Conservation (phyloP, 2,888 invertebrate species). For the Epinotia ramella region DNA sequence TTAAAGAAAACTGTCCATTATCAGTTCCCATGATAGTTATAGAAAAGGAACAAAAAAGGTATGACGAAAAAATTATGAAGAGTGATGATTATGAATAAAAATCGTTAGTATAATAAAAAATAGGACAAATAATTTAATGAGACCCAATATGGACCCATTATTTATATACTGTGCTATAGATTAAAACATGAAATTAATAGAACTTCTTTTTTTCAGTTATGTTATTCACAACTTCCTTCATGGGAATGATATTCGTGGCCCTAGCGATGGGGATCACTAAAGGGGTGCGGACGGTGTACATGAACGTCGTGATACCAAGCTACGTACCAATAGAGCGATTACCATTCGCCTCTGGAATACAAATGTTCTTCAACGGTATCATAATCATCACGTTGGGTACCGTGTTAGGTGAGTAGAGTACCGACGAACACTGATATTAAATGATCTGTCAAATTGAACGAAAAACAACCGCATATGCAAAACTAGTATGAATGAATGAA, state of each 20-base stretch:
- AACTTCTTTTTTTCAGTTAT: conserved; percentile 68
- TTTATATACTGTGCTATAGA: background rate
- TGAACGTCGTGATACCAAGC: conserved; percentile 88
- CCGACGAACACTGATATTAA: too few relatives aligned
- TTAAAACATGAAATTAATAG: background rate
- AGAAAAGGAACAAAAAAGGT: too few relatives aligned
- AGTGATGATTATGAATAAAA: too few relatives aligned
- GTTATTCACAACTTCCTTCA: conserved; percentile 75
- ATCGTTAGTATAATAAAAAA: too few relatives aligned
- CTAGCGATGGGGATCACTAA: conserved; percentile 87
- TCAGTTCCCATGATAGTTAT: too few relatives aligned
- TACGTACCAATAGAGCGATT: conserved; percentile 88
- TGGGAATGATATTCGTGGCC: conserved; percentile 80
- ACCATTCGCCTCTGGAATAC: conserved; percentile 88
- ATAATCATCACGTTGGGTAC: conserved; percentile 86
- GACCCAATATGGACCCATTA: too few relatives aligned
- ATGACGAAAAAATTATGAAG: too few relatives aligned
- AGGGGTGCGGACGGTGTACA: conserved; percentile 89
- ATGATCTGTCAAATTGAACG: too few relatives aligned
- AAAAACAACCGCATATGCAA: background rate
- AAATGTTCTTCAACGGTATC: conserved; percentile 88
- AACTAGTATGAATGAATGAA: background rate
- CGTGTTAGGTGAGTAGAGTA: conserved; percentile 83
- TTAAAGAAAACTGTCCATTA: too few relatives aligned
- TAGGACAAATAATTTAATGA: too few relatives aligned